phyloP scores from a whole-genome alignment of 2,113 vertebrate species.

The Orientallactaga bullata region DNA sequence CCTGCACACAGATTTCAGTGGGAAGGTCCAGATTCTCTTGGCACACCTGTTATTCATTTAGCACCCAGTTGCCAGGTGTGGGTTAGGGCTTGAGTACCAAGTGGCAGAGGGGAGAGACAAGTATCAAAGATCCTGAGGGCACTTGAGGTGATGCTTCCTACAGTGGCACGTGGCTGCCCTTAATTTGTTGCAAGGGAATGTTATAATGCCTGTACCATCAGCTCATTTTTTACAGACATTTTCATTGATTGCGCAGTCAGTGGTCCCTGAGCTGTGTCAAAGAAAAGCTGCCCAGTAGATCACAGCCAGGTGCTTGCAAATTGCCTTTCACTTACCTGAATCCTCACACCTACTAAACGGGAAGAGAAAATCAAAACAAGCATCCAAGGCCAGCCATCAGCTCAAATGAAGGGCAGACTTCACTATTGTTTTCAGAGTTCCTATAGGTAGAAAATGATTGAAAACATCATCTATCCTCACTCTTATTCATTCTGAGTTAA shows the following conservation, averaged over 20 bases:
- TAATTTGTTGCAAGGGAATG: not conserved
- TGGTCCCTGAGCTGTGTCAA: not conserved
- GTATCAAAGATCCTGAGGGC: not conserved
- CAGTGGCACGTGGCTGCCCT: not conserved
- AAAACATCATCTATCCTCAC: conserved; percentile 13
- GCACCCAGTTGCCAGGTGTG: not conserved
- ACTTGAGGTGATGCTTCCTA: not conserved
- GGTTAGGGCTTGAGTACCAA: not conserved
- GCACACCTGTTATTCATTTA: not conserved
- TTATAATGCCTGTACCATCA: not conserved
- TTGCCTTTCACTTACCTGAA: not conserved
- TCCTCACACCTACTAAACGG: not conserved
- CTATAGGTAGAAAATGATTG: not conserved
- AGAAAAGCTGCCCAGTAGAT: not conserved
- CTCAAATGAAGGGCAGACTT: not conserved
- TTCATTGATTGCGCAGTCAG: not conserved
- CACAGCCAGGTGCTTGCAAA: not conserved
- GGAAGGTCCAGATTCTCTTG: not conserved
- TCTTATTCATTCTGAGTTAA: not conserved
- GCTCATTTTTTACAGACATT: not conserved
- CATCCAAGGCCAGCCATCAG: not conserved
- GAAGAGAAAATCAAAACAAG: not conserved
- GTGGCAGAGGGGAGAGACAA: not conserved
- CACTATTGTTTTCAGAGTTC: not conserved
- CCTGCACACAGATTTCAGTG: not conserved